These are phyloP conservation scores for Julus scandinavius DNA, from an alignment of 2,888 invertebrate species.

Conservation along the genomic window DNA sequence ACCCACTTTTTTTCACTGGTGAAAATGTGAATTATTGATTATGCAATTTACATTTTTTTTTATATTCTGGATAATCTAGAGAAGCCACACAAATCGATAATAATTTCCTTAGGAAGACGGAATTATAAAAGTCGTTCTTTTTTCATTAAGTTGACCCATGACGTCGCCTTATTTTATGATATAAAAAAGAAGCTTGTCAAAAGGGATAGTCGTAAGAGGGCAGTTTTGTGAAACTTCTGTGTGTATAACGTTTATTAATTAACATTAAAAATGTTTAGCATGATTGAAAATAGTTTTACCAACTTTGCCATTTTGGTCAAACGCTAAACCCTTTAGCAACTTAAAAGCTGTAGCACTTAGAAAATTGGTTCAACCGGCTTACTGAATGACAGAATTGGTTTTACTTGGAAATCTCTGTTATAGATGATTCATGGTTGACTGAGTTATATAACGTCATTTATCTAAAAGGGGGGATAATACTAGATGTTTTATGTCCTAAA, in stretches of 20 bases:
- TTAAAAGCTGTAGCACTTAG: no score
- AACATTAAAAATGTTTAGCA: neutral
- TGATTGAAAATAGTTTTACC: neutral
- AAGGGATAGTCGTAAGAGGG: neutral
- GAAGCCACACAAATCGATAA: constrained; percentile 23
- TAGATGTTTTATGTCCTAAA: no score
- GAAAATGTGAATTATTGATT: constrained; percentile 43
- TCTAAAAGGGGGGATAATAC: no score
- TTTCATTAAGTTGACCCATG: neutral
- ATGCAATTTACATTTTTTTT: constrained; percentile 23
- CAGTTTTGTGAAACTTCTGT: neutral
- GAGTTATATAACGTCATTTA: no score
- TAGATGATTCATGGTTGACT: no score
- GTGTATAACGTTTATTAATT: neutral
- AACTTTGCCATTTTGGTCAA: no score
- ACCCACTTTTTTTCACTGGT: neutral
- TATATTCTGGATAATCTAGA: neutral
- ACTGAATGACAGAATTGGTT: neutral
- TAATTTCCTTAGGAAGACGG: neutral
- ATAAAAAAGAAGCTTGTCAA: neutral
- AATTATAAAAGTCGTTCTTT: constrained; percentile 26
- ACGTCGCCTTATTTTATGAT: neutral
- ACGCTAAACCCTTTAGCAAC: no score
- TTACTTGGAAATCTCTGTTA: no score
- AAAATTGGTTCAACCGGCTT: no score